A percentile compares a stretch with the other conserved stretches of the same genome.
These are phyloP conservation scores for Cremastobaeus sp. DNA, from an alignment of 2,888 invertebrate species.

Conservation along the genomic window DNA sequence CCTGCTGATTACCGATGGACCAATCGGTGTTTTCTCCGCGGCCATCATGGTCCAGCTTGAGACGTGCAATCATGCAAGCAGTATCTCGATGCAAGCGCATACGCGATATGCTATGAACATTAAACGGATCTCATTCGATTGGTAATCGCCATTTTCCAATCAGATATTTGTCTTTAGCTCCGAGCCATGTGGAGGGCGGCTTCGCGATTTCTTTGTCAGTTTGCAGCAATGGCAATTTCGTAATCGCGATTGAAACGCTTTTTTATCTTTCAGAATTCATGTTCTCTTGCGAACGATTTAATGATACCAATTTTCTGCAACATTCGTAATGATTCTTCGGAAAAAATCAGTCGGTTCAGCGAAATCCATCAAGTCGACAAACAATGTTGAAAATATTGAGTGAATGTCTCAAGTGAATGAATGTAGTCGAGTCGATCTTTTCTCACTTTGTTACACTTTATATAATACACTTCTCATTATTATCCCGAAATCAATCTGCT, in stretches of 20 bases:
- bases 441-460: conserved; percentile 20
- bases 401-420: no score
- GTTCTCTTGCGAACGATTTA: no score
- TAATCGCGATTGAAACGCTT: conserved; percentile 14
- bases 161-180: conserved; percentile 26
- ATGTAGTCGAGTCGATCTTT: conserved; percentile 1
- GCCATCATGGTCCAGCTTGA: conserved; percentile 78
- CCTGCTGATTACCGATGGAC: conserved; percentile 77
- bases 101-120: conserved; percentile 49
- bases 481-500: conserved; percentile 36
- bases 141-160: conserved; percentile 57
- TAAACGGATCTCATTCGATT: conserved; percentile 56
- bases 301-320: no score
- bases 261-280: no score
- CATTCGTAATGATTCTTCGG: no score
- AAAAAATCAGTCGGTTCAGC: no score
- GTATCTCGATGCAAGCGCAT: conserved; percentile 42
- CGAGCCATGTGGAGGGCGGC: conserved; percentile 14
- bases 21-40: conserved; percentile 77
- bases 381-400: no score
- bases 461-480: conserved; percentile 32
- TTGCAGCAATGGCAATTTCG: conserved; percentile 12
- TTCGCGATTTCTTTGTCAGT: neutral
- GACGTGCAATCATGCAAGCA: conserved; percentile 77
- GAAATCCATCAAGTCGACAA: no score